phyloP scores from a whole-genome alignment of 2,113 vertebrate species.

The Cheilinus undulatus region DNA sequence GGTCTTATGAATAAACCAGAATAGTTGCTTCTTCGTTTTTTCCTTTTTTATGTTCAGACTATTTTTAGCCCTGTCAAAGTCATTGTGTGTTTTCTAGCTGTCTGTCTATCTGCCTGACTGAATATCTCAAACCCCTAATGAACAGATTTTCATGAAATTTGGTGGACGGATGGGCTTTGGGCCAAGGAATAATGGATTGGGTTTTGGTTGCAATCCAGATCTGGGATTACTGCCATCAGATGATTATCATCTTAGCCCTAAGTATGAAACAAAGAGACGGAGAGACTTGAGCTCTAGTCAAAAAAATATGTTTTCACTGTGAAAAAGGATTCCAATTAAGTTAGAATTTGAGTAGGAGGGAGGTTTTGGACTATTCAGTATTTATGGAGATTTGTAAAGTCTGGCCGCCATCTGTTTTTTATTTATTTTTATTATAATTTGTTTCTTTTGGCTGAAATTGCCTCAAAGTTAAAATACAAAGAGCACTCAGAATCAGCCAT shows the following conservation, averaged over 20 bases:
- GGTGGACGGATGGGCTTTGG: slow-evolving; percentile 8
- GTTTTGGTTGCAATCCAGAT: slow-evolving; percentile 32
- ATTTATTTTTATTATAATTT: too few relatives aligned
- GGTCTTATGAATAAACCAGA: background rate
- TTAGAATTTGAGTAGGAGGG: background rate
- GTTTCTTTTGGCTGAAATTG: too few relatives aligned
- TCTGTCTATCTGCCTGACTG: slow-evolving; percentile 2
- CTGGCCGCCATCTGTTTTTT: background rate
- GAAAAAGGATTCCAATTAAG: slow-evolving; percentile 11
- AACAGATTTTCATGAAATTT: slow-evolving; percentile 20
- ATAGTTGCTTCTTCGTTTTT: background rate
- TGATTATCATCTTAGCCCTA: slow-evolving; percentile 38
- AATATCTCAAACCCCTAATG: slow-evolving; percentile 10
- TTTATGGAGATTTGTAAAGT: background rate
- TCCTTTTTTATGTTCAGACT: background rate
- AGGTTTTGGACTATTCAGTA: background rate
- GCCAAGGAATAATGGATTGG: slow-evolving; percentile 30
- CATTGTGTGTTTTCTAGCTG: background rate
- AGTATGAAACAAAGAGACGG: slow-evolving; percentile 22
- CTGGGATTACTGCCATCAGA: slow-evolving; percentile 41
- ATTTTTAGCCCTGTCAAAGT: background rate
- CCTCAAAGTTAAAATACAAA: too few relatives aligned
- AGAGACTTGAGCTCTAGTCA: slow-evolving; percentile 2
- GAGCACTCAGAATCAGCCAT: background rate
- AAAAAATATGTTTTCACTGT: slow-evolving; percentile 12